Conservation (phyloP, 2,888 invertebrate genomes). For the Phyllotreta cruciferae region DNA sequence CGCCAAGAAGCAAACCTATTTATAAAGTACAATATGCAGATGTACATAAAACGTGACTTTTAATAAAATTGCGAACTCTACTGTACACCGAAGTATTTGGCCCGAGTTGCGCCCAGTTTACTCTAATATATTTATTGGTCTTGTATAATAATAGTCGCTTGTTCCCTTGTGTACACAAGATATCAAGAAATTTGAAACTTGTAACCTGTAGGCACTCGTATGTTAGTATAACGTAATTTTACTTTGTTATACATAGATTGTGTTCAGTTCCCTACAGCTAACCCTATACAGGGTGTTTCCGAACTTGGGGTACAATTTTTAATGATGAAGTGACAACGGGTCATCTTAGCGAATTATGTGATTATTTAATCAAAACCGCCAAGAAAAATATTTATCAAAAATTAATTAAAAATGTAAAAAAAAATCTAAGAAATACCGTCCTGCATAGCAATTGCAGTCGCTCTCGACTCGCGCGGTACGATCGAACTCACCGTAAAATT, state of each 20-base stretch:
- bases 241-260: not conserved
- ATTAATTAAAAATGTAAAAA: too few species aligned
- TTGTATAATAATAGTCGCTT: not conserved
- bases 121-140: conserved; percentile 11
- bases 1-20: conserved; percentile 12
- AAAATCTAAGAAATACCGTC: too few species aligned
- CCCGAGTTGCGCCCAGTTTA: conserved; percentile 9
- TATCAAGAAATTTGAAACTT: conserved; percentile 3
- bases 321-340: too few species aligned
- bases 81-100: conserved; percentile 14
- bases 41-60: conserved; percentile 21
- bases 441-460: too few species aligned
- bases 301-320: too few species aligned
- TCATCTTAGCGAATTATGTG: too few species aligned
- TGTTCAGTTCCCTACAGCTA: too few species aligned
- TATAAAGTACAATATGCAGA: conserved; percentile 17
- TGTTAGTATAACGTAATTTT: not conserved
- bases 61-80: conserved; percentile 19
- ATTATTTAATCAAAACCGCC: too few species aligned
- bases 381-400: too few species aligned
- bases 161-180: not conserved
- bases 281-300: too few species aligned
- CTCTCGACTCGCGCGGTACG: too few species aligned
- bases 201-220: not conserved
- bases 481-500: too few species aligned